phyloP scores from a whole-genome alignment of 2,888 invertebrate species.

The Heliconius hortense region DNA sequence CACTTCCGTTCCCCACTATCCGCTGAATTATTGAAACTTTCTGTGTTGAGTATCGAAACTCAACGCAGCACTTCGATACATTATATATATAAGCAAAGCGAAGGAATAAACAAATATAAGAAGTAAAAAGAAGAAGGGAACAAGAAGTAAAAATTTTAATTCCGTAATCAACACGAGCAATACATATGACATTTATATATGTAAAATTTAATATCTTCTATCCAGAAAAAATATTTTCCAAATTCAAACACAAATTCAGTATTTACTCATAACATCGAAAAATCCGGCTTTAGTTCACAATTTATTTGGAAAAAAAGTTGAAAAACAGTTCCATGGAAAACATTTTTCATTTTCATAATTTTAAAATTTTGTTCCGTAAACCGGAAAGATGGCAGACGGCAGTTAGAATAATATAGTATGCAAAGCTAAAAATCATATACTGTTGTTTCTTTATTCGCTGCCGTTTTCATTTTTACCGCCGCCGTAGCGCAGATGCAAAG shows the following conservation, averaged over 20 bases:
- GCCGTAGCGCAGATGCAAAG: neutral
- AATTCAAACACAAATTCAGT: slow-evolving; percentile 11
- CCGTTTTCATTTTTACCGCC: neutral
- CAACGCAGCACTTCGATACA: no score
- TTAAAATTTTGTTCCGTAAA: slow-evolving; percentile 22
- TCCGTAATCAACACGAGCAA: no score
- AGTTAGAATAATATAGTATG: slow-evolving; percentile 25
- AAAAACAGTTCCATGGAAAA: slow-evolving; percentile 17
- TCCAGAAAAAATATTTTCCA: neutral
- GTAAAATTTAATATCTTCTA: neutral
- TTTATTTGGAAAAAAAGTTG: slow-evolving; percentile 4
- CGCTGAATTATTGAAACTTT: neutral
- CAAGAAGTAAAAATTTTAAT: neutral
- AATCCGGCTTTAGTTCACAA: slow-evolving; percentile 5
- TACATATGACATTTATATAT: neutral
- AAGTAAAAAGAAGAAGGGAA: neutral
- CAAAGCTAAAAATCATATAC: slow-evolving; percentile 19
- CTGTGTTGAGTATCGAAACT: no score
- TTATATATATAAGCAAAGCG: no score
- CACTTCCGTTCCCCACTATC: neutral
- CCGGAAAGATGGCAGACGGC: slow-evolving; percentile 28
- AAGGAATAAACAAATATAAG: neutral
- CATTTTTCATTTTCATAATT: slow-evolving; percentile 27
- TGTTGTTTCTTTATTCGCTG: slow-evolving; percentile 6
- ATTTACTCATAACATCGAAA: slow-evolving; percentile 12